Conservation (phyloP, 2,113 vertebrate species). For the Salminus brasiliensis region DNA sequence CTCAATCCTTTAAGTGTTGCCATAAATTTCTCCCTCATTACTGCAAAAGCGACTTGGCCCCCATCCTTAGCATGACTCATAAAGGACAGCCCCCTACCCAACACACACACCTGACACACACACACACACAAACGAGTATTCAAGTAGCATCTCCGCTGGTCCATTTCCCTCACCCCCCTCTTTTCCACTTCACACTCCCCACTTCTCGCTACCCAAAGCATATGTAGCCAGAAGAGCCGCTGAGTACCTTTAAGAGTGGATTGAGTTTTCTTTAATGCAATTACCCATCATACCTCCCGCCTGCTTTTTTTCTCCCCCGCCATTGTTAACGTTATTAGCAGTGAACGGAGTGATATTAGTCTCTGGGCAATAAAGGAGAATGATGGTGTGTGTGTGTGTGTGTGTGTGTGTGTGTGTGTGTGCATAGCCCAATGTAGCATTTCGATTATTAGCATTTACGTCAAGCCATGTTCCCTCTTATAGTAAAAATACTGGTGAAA, state of each 20-base stretch:
- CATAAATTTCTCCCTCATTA: conserved; percentile 77
- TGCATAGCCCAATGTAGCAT: not conserved
- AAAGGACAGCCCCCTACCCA: conserved; percentile 14
- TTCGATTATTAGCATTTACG: no score
- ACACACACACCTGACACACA: not conserved
- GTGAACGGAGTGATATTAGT: conserved; percentile 45
- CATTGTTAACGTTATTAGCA: conserved; percentile 55
- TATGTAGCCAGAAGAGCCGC: conserved; percentile 66
- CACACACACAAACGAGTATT: conserved; percentile 43
- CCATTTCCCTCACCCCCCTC: conserved; percentile 49
- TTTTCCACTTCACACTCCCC: conserved; percentile 43
- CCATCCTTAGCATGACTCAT: conserved; percentile 43
- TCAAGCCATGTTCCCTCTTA: no score
- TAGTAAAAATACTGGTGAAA: no score
- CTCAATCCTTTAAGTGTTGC: conserved; percentile 76
- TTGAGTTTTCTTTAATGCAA: conserved; percentile 73
- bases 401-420: conserved; percentile 18
- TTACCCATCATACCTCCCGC: conserved; percentile 66
- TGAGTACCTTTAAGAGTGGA: conserved; percentile 68
- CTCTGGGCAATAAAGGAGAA: conserved; percentile 41
- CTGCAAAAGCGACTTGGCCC: conserved; percentile 60
- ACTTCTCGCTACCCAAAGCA: conserved; percentile 59
- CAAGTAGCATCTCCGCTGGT: conserved; percentile 22
- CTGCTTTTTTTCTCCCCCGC: conserved; percentile 49
- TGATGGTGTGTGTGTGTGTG: conserved; percentile 10